A percentile compares a stretch with the other conserved stretches of the same genome.
phyloP scores from a whole-genome alignment of 2,113 vertebrate species.

The Sakesphorus luctuosus region DNA sequence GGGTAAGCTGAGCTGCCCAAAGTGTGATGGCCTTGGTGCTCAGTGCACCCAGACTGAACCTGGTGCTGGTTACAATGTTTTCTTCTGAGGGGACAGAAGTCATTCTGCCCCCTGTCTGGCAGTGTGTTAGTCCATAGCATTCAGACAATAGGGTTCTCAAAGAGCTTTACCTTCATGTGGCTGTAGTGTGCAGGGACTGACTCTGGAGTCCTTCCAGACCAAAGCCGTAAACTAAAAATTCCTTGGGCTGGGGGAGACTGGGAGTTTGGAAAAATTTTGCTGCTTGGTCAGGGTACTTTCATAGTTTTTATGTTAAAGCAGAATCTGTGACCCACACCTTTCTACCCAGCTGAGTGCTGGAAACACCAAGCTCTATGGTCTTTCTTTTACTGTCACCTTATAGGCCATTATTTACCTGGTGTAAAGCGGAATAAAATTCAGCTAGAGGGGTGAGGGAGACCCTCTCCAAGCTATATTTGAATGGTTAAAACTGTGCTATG shows the following conservation, averaged over 20 bases:
- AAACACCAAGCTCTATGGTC: background rate
- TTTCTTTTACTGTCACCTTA: background rate
- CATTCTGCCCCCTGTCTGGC: accelerated
- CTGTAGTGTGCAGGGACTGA: background rate
- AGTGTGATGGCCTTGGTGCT: background rate
- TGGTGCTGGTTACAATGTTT: background rate
- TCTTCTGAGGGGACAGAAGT: background rate
- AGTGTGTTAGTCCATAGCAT: background rate
- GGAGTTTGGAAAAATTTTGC: background rate
- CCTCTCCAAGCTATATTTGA: background rate
- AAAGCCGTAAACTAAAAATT: background rate
- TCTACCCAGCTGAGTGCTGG: background rate
- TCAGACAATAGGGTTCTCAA: background rate
- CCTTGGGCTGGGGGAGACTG: background rate
- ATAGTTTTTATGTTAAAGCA: background rate
- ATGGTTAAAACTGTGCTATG: background rate
- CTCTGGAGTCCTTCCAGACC: background rate
- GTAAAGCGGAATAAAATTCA: background rate
- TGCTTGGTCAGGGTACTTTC: background rate
- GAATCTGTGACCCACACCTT: background rate
- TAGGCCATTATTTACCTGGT: background rate
- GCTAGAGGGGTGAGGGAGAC: background rate
- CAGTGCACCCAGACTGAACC: background rate
- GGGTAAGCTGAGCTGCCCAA: background rate
- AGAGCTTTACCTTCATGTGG: background rate